Evolutionary conservation across 2,113 vertebrate species (phyloP).

Genomic region (Corythaeola cristata): DNA sequence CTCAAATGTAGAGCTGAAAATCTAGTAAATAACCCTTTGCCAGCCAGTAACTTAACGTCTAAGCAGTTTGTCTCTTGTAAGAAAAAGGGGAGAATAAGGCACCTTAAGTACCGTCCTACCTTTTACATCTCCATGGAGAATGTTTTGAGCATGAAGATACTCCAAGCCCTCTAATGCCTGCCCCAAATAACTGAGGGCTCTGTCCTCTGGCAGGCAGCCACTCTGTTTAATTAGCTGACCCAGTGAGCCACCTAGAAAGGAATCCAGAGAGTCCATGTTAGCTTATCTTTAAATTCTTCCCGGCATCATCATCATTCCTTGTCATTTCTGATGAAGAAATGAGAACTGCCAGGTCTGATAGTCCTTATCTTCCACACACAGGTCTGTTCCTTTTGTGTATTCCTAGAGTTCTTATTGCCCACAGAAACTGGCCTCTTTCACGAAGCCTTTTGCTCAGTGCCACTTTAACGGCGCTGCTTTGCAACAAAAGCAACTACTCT

Average conservation of each 20-base stretch:
- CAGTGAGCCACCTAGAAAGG: constrained; percentile 83
- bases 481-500: background rate
- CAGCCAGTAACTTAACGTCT: background rate
- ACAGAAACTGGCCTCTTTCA: background rate
- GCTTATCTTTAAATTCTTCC: background rate
- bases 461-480: background rate
- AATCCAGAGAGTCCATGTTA: constrained; percentile 19
- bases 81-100: background rate
- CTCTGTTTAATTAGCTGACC: constrained; percentile 87
- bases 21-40: background rate
- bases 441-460: background rate
- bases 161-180: constrained; percentile 87
- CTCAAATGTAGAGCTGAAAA: background rate
- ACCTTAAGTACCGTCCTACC: constrained; percentile 70
- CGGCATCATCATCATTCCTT: background rate
- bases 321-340: background rate
- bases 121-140: constrained; percentile 94
- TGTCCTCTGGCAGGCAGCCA: constrained; percentile 89
- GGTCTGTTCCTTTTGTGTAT: background rate
- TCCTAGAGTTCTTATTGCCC: background rate
- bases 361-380: background rate
- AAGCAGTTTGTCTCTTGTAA: background rate
- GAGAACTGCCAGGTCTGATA: background rate
- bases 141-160: constrained; percentile 82
- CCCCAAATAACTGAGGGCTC: constrained; percentile 87